A percentile compares a stretch with the other conserved stretches of the same genome.
phyloP scores from a whole-genome alignment of 1,140 invertebrate species.

The Drosophila ambigua region DNA sequence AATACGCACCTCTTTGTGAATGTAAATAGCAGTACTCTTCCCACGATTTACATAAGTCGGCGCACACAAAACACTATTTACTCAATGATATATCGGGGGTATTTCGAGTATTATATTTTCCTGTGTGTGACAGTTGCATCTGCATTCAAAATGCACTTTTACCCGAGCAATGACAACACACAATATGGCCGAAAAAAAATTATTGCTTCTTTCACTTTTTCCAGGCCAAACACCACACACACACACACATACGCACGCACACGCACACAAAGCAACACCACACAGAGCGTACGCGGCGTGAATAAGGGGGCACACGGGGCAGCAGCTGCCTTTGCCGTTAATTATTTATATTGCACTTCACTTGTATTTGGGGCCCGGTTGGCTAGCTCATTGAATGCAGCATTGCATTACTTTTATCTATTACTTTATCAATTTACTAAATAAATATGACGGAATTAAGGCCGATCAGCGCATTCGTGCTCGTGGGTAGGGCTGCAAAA shows the following conservation, averaged over 20 bases:
- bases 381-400: constrained; percentile 5
- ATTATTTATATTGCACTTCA: constrained; percentile 53
- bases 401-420: constrained; percentile 26
- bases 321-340: constrained; percentile 45
- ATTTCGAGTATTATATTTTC: constrained; percentile 4
- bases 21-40: constrained; percentile 50
- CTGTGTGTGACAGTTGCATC: constrained; percentile 1
- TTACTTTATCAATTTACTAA: constrained; percentile 43
- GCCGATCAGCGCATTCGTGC: constrained; percentile 57
- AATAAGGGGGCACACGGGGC: constrained; percentile 28
- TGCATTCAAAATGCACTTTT: constrained; percentile 63
- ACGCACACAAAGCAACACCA: constrained; percentile 28
- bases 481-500: no score
- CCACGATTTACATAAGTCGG: constrained; percentile 50
- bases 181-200: constrained; percentile 72
- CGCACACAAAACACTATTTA: constrained; percentile 21
- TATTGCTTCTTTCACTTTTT: constrained; percentile 79
- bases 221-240: constrained; percentile 67
- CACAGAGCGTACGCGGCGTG: no score
- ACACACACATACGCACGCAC: constrained; percentile 22
- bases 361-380: constrained; percentile 35
- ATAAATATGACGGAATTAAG: constrained; percentile 63
- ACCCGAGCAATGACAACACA: constrained; percentile 58
- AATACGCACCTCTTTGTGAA: constrained; percentile 49
- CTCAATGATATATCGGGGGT: background rate